A percentile compares a stretch with the other conserved stretches of the same genome.
Evolutionary conservation across 2,888 invertebrate species (phyloP).

Genomic region (Dolichomitus sp.): DNA sequence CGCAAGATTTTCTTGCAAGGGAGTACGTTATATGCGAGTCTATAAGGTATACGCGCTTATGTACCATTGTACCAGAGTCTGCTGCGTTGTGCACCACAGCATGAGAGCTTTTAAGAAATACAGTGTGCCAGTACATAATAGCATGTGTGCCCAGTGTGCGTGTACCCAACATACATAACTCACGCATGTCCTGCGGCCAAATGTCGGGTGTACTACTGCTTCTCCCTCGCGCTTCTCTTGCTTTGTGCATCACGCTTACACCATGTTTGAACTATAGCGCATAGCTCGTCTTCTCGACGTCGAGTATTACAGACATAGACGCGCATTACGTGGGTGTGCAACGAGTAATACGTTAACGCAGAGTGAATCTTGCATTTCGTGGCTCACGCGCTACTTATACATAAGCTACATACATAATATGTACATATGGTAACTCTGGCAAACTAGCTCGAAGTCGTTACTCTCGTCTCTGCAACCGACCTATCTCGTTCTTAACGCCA

Average conservation of each 20-base stretch:
- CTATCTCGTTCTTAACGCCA: constrained; percentile 46
- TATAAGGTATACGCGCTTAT: not conserved
- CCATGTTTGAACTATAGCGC: constrained; percentile 8
- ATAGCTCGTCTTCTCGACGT: constrained; percentile 13
- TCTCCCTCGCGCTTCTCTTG: not conserved
- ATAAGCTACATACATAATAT: not conserved
- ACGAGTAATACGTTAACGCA: constrained; percentile 48
- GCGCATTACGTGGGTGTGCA: constrained; percentile 28
- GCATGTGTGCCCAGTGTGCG: constrained; percentile 27
- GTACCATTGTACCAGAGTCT: not conserved
- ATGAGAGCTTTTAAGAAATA: constrained; percentile 4
- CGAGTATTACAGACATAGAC: constrained; percentile 8
- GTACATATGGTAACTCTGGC: not conserved
- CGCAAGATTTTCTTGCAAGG: not conserved
- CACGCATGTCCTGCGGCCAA: constrained; percentile 54
- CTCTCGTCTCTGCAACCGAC: constrained; percentile 18
- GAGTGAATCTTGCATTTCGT: constrained; percentile 31
- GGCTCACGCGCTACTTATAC: not conserved
- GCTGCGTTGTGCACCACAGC: not conserved
- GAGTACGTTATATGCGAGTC: not conserved
- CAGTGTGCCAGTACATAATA: not conserved
- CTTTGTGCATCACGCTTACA: not conserved
- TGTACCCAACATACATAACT: constrained; percentile 55
- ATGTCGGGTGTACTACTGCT: constrained; percentile 50
- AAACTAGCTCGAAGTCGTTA: constrained; percentile 33